These are phyloP conservation scores for Sarcophaga bullata DNA, from an alignment of 1,140 invertebrate species.

Conservation along the genomic window DNA sequence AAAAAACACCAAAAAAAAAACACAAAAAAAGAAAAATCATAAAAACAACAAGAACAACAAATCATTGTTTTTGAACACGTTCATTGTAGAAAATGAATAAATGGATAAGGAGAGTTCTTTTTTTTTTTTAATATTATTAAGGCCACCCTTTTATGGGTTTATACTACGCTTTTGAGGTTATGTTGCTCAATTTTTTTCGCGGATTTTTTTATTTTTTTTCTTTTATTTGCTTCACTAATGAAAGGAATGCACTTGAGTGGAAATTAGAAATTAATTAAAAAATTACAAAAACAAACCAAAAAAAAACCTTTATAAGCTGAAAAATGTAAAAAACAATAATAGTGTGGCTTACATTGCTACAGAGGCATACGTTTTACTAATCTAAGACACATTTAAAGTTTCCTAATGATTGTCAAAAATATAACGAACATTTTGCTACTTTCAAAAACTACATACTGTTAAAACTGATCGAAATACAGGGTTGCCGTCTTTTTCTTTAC, in stretches of 20 bases:
- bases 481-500: no score
- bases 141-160: constrained; percentile 6
- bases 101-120: background rate
- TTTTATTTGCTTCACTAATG: background rate
- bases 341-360: no score
- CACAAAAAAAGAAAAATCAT: no score
- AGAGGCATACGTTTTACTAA: no score
- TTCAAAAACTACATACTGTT: no score
- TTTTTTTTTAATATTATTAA: constrained; percentile 8
- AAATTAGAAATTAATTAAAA: background rate
- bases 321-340: background rate
- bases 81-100: background rate
- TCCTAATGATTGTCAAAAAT: no score
- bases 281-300: background rate
- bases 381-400: no score
- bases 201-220: no score
- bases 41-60: no score
- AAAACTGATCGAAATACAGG: no score
- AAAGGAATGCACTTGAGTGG: constrained; percentile 9
- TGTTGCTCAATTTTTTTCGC: background rate
- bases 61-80: background rate
- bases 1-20: no score
- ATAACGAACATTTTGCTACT: no score
- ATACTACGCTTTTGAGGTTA: constrained; percentile 11
- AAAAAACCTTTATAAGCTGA: background rate